phyloP scores from a whole-genome alignment of 1,140 invertebrate genomes.

The Sitodiplosis mosellana region DNA sequence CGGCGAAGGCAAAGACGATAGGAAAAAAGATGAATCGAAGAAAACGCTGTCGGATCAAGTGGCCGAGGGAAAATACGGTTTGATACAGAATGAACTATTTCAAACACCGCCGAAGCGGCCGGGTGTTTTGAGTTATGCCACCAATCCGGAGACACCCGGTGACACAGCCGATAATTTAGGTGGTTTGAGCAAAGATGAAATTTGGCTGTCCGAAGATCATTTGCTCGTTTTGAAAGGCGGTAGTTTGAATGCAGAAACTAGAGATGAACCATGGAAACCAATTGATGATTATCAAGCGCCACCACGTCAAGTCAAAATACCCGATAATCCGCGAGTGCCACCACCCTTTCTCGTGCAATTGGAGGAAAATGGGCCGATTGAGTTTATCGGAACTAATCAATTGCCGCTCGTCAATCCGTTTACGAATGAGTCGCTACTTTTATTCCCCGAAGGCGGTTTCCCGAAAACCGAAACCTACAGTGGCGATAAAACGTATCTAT shows the following conservation, averaged over 20 bases:
- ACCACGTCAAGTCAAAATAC: constrained; percentile 57
- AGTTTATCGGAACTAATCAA: constrained; percentile 27
- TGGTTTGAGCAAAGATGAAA: constrained; percentile 62
- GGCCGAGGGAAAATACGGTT: constrained; percentile 70
- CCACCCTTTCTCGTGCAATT: constrained; percentile 79
- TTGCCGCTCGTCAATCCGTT: constrained; percentile 21
- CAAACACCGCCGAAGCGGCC: constrained; percentile 42
- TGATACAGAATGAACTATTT: constrained; percentile 72
- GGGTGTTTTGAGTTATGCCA: constrained; percentile 59
- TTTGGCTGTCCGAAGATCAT: constrained; percentile 78
- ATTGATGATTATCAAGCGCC: constrained; percentile 70
- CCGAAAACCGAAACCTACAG: constrained; percentile 8
- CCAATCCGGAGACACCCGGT: constrained; percentile 55
- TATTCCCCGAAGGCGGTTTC: constrained; percentile 10
- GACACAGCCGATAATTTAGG: constrained; percentile 62
- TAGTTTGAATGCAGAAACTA: constrained; percentile 14
- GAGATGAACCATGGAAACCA: constrained; percentile 44
- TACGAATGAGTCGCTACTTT: constrained; percentile 9
- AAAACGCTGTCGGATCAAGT: constrained; percentile 72
- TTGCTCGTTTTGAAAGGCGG: constrained; percentile 67
- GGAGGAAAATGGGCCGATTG: constrained; percentile 48
- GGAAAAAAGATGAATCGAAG: constrained; percentile 50
- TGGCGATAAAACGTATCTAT: constrained; percentile 16
- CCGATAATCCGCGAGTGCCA: constrained; percentile 51
- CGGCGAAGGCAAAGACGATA: constrained; percentile 37